Percentiles rank a stretch among this genome's conserved stretches.
Conservation (phyloP, 2,888 invertebrate species). For the Dynastes hyllus region DNA sequence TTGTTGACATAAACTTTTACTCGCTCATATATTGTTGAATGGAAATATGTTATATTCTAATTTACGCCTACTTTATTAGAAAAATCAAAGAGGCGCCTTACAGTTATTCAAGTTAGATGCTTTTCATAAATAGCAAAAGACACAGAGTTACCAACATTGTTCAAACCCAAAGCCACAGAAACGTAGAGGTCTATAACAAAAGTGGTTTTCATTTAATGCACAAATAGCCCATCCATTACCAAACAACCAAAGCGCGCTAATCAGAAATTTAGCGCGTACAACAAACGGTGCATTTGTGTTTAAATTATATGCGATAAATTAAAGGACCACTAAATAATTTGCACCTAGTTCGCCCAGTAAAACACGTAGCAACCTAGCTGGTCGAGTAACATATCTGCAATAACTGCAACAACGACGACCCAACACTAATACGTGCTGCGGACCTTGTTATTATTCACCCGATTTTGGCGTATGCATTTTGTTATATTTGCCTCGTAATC, state of each 20-base stretch:
- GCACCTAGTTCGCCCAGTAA: conserved; percentile 1
- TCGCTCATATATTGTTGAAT: no score
- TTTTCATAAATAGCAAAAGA: no score
- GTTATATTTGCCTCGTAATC: no score
- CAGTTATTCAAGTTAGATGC: no score
- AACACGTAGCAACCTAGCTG: not conserved
- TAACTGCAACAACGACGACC: not conserved
- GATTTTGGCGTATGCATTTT: not conserved
- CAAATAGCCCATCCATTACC: not conserved
- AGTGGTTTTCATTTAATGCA: not conserved
- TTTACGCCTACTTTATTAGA: no score
- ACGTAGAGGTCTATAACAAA: not conserved
- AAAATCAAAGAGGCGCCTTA: no score
- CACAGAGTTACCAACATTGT: no score
- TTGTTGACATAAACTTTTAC: no score
- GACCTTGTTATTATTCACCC: not conserved
- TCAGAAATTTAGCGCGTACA: conserved; percentile 7
- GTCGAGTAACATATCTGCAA: not conserved
- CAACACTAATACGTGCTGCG: not conserved
- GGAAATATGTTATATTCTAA: no score
- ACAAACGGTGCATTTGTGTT: not conserved
- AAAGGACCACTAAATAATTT: conserved; percentile 11
- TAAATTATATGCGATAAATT: conserved; percentile 18
- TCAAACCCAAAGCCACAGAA: no score
- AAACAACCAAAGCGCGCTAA: not conserved